Evolutionary conservation across 1,140 invertebrate genomes (phyloP), one percentile per base, ranked within the genome.

Genomic region (Leucophenga varia): DNA sequence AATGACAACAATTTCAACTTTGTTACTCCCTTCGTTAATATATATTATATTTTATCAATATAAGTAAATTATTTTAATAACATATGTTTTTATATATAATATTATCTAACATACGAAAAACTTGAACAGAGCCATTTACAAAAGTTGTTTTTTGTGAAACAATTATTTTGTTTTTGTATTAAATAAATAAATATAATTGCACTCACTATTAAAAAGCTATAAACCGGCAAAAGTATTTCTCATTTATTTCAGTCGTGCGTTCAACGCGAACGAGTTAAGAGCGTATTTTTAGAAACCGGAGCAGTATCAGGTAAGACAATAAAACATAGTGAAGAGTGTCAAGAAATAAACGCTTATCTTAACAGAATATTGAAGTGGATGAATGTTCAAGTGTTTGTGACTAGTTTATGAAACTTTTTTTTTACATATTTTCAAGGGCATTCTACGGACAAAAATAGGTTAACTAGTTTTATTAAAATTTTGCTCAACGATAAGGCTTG

Each of bases 181-280:
- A 47, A 54, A 57, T 35, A 48, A 40, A 41, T 32, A 9, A 32
- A 14, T 30, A 41, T 52, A 30, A 45, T 47, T 51, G 25, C 43
- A 34, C 40, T 47, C 21, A 21, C 43, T 30, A 31, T 44, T 34
- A 44, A 31, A 44, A 31, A 42, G 20, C 35, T 34, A 12, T n/a
- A n/a, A n/a, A n/a, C n/a, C n/a, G n/a, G n/a, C n/a, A n/a, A n/a
- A n/a, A n/a, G n/a, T n/a, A n/a, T n/a, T n/a, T n/a, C 32, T 10
- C 10, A 10, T 6, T 34, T 6, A 10, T n/a, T 10, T 67, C 52
- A 65, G 61, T 65, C 52, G 58, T 37, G 18, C 52, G 37, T 42
- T 55, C 53, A 57, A 31, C 42, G 53, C 20, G 20, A 42, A 59
- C 13, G 47, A 48, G 53, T 39, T 34, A 56, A 56, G 43, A 14